Percentiles rank a stretch among this genome's conserved stretches.
Evolutionary conservation across 2,113 vertebrate genomes (phyloP).

Genomic region (Pristiophorus japonicus): DNA sequence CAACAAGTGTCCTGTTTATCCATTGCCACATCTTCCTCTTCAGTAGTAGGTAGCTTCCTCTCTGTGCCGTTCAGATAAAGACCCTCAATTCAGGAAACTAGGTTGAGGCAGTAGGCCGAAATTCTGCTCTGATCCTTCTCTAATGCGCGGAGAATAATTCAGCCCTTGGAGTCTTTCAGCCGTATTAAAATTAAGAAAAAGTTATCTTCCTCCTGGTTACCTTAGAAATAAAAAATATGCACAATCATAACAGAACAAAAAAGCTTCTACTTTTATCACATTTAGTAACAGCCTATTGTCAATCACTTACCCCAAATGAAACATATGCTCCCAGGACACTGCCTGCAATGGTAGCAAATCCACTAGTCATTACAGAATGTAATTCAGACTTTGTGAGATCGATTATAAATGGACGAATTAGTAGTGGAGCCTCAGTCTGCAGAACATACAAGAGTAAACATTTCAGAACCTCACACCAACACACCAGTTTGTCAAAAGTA

Average conservation of each 20-base stretch:
- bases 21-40: background rate
- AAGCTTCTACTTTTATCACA: background rate
- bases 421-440: slow-evolving; percentile 68
- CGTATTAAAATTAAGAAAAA: background rate
- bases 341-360: slow-evolving; percentile 75
- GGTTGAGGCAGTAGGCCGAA: background rate
- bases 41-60: background rate
- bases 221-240: background rate
- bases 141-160: background rate
- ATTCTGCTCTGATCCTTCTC: background rate
- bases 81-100: background rate
- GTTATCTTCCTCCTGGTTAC: background rate
- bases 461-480: background rate
- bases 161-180: background rate
- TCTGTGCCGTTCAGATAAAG: background rate
- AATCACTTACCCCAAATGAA: slow-evolving; percentile 72
- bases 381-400: slow-evolving; percentile 71
- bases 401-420: slow-evolving; percentile 67
- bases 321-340: slow-evolving; percentile 72
- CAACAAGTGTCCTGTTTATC: background rate
- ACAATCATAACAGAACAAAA: background rate
- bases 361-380: slow-evolving; percentile 75
- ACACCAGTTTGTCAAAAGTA: background rate
- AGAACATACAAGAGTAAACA: background rate
- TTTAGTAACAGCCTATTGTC: background rate